Conservation (phyloP, 2,113 vertebrate species). For the Corythaixoides concolor region DNA sequence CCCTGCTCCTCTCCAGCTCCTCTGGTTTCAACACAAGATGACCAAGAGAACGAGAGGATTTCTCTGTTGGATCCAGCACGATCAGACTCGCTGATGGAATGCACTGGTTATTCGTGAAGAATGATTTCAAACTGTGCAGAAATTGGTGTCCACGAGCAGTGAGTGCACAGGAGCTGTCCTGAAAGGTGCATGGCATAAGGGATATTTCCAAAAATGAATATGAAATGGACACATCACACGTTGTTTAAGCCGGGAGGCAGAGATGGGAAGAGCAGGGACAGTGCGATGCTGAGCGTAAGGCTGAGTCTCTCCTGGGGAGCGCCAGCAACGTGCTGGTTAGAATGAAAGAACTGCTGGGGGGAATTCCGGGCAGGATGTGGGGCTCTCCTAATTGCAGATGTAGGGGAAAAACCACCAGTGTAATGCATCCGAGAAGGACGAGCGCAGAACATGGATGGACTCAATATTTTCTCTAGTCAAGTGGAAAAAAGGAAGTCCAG, state of each 20-base stretch:
- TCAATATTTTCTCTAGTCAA: slow-evolving; percentile 62
- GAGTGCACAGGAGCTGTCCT: fast-evolving
- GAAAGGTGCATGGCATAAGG: background rate
- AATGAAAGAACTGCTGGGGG: background rate
- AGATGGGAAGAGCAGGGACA: background rate
- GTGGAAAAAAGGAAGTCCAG: slow-evolving; percentile 8
- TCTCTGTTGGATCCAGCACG: background rate
- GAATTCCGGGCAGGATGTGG: background rate
- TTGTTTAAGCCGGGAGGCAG: background rate
- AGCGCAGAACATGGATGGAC: background rate
- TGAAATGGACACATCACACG: fast-evolving
- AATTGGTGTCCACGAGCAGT: fast-evolving
- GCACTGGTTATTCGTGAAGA: fast-evolving
- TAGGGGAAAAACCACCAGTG: background rate
- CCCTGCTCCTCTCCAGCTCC: background rate
- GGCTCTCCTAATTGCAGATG: background rate
- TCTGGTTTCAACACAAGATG: background rate
- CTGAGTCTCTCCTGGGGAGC: background rate
- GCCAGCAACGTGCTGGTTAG: background rate
- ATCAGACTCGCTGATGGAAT: background rate
- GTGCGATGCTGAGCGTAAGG: background rate
- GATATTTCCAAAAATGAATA: background rate
- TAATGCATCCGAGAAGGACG: background rate
- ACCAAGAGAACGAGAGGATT: background rate
- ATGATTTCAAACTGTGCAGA: background rate